phyloP scores from a whole-genome alignment of 2,797 vertebrate genomes.

The Cottoperca gobio region DNA sequence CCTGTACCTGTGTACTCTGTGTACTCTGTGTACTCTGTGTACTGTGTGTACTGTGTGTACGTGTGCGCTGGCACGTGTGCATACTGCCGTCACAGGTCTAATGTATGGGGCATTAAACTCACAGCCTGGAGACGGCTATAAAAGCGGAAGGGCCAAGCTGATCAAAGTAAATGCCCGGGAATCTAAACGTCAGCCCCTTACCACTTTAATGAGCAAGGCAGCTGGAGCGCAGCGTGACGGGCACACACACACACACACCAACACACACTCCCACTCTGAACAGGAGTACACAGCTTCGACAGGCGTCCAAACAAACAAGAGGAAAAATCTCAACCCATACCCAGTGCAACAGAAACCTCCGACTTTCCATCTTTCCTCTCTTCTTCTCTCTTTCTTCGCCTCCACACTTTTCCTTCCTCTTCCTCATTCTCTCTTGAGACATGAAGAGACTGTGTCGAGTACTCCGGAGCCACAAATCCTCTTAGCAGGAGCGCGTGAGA shows the following conservation, averaged over 20 bases:
- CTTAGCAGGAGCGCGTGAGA: conserved; percentile 61
- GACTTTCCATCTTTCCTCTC: not conserved
- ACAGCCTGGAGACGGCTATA: conserved; percentile 96
- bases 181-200: conserved; percentile 89
- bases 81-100: conserved; percentile 48
- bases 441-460: conserved; percentile 10
- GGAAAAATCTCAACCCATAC: not conserved
- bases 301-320: conserved; percentile 33
- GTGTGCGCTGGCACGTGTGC: no score
- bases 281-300: conserved; percentile 9
- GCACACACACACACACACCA: conserved; percentile 61
- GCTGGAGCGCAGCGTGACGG: conserved; percentile 65
- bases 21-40: conserved; percentile 14
- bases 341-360: not conserved
- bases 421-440: conserved; percentile 5
- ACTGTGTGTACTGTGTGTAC: not conserved
- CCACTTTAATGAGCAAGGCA: conserved; percentile 69
- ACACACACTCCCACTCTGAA: conserved; percentile 25
- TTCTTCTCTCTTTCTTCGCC: not conserved
- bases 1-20: conserved; percentile 17
- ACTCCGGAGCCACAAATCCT: conserved; percentile 67
- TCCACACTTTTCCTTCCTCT: not conserved
- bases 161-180: conserved; percentile 97
- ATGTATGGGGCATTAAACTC: conserved; percentile 90
- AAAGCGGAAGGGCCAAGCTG: conserved; percentile 90